phyloP scores from a whole-genome alignment of 2,797 vertebrate species.

The Garrulus glandarius region DNA sequence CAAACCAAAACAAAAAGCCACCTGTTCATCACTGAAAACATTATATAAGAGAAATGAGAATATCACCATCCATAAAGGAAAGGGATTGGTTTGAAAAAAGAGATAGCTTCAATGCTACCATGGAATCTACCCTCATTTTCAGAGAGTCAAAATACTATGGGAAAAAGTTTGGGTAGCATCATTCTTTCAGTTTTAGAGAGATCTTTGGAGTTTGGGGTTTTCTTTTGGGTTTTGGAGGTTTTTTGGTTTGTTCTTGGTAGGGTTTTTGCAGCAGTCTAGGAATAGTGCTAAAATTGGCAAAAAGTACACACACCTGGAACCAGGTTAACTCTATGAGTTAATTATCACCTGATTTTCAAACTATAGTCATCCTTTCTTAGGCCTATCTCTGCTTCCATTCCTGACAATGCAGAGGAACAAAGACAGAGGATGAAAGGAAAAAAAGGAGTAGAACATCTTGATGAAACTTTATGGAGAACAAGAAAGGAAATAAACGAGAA shows the following conservation, averaged over 20 bases:
- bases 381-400: background rate
- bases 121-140: background rate
- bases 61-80: background rate
- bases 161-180: background rate
- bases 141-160: background rate
- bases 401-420: background rate
- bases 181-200: background rate
- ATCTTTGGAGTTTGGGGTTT: background rate
- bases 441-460: background rate
- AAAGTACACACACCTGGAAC: background rate
- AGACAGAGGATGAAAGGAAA: background rate
- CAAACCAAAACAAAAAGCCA: background rate
- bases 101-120: background rate
- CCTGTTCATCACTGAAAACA: background rate
- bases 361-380: background rate
- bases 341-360: background rate
- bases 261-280: background rate
- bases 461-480: background rate
- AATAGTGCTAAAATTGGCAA: background rate
- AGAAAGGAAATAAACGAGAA: background rate
- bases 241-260: background rate
- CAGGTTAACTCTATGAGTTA: background rate
- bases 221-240: background rate
- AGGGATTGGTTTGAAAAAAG: background rate
- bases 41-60: background rate